Evolutionary conservation across 1,140 invertebrate genomes (phyloP).

Genomic region (Orius insidiosus): DNA sequence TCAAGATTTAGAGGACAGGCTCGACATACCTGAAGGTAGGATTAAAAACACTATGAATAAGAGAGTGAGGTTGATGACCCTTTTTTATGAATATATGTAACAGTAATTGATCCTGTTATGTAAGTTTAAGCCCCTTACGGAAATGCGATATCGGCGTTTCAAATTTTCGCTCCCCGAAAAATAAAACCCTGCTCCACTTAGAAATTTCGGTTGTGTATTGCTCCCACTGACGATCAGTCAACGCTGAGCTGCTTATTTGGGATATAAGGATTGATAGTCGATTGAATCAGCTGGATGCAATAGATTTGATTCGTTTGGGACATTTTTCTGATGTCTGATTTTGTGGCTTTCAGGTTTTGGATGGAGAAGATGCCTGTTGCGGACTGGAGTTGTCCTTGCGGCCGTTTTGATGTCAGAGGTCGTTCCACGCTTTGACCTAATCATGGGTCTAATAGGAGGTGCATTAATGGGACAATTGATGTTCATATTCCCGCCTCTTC

Average conservation of each 20-base stretch:
- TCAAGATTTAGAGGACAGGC: constrained; percentile 47
- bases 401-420: constrained; percentile 63
- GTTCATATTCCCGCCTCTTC: constrained; percentile 67
- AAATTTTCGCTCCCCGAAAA: too few relatives aligned
- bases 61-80: constrained; percentile 1
- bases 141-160: too few relatives aligned
- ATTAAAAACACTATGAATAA: too few relatives aligned
- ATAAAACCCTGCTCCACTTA: too few relatives aligned
- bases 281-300: too few relatives aligned
- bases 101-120: background rate
- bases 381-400: constrained; percentile 48
- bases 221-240: too few relatives aligned
- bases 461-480: constrained; percentile 67
- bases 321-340: too few relatives aligned
- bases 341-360: constrained; percentile 69
- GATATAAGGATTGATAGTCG: too few relatives aligned
- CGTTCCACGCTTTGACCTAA: constrained; percentile 72
- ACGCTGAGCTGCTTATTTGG: too few relatives aligned
- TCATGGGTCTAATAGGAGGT: constrained; percentile 73
- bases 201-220: too few relatives aligned
- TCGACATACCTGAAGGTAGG: constrained; percentile 21
- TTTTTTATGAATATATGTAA: background rate
- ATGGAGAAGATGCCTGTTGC: constrained; percentile 50
- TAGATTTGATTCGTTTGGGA: too few relatives aligned
- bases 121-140: too few relatives aligned